Evolutionary conservation across 1,140 invertebrate species (phyloP), one percentile per base, ranked within the genome.

Genomic region (Drosophila sechellia): DNA sequence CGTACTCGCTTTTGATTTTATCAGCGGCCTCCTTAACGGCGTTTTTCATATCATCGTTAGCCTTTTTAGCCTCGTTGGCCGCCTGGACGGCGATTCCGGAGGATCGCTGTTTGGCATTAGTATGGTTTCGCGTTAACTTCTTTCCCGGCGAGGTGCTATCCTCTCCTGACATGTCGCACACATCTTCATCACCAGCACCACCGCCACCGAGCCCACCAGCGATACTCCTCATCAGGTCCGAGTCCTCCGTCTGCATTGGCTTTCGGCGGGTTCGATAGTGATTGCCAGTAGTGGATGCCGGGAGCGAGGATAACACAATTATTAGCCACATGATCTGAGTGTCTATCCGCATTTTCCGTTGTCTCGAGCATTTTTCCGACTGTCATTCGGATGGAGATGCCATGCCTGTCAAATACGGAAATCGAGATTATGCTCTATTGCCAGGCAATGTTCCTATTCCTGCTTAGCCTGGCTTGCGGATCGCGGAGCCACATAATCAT

Each of bases 41-140:
- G 0, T 4, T 17, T 0, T 53, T 68, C 84, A 90, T 90, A 0
- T 90, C 84, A 3, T 89, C 84, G 35, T 84, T 89, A 6, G 84
- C 84, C 31, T 77, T 74, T 11, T 68, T 84, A 0, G 84, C 84
- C 58, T 89, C 84, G 6, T 71, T 40, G 2, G 84, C 84, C 0
- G 84, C 84, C 25, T 89, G 53, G 0, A 70, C 11, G 2, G 84
- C 84, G 1, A 89, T 79, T 6, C 77, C 68, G 0, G 77, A 68
- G 11, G 46, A 15, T 0, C 56, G 42, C 0, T 64, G 59, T 8
- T 89, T 89, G 5, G 79, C 15, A 35, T 48, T 58, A 0, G 22
- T 6, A 5, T 4, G 12, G 1, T 5, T 4, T 5, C 34, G 12
- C n/a, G 3, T 0, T 3, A 12, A n/a, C 22, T 39, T 60, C 12